A percentile compares a stretch with the other conserved stretches of the same genome.
Evolutionary conservation across 2,113 vertebrate species (phyloP).

Genomic region (Melanostigma gelatinosum): DNA sequence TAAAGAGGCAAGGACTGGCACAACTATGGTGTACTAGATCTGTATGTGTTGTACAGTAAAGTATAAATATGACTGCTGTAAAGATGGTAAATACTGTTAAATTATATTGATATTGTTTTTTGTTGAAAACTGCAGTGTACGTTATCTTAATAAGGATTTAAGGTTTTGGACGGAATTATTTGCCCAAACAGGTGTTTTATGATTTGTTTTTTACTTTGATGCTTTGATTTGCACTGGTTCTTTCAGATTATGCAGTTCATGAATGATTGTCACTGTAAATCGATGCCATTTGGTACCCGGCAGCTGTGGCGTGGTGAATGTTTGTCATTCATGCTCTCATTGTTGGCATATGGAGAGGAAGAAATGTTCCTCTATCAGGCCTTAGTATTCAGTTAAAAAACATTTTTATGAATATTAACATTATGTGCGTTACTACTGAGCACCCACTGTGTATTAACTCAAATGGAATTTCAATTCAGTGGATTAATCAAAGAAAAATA

Average conservation of each 20-base stretch:
- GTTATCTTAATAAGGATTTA: conserved; percentile 33
- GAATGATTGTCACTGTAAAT: conserved; percentile 29
- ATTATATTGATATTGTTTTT: not conserved
- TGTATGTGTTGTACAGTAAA: conserved; percentile 36
- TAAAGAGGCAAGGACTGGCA: conserved; percentile 6
- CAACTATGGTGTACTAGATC: not conserved
- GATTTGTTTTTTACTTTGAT: conserved; percentile 23
- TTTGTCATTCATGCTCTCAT: conserved; percentile 7
- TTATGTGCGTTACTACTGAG: conserved; percentile 17
- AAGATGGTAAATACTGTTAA: conserved; percentile 11
- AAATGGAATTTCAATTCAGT: not conserved
- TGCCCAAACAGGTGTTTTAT: conserved; percentile 11
- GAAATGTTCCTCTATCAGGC: not conserved
- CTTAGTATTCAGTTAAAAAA: conserved; percentile 7
- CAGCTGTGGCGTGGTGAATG: not conserved
- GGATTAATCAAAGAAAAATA: conserved; percentile 12
- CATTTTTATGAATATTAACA: conserved; percentile 5
- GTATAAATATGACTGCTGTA: conserved; percentile 29
- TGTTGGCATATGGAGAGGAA: not conserved
- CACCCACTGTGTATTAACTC: not conserved
- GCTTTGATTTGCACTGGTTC: conserved; percentile 60
- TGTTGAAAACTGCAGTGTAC: conserved; percentile 4
- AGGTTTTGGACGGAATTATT: conserved; percentile 20
- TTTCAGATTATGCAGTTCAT: conserved; percentile 38
- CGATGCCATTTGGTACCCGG: not conserved